A percentile compares a stretch with the other conserved stretches of the same genome.
Evolutionary conservation across 37 sponge, comb jelly and placozoan genomes (phyloP).

Genomic region (Hormiphora californensis): DNA sequence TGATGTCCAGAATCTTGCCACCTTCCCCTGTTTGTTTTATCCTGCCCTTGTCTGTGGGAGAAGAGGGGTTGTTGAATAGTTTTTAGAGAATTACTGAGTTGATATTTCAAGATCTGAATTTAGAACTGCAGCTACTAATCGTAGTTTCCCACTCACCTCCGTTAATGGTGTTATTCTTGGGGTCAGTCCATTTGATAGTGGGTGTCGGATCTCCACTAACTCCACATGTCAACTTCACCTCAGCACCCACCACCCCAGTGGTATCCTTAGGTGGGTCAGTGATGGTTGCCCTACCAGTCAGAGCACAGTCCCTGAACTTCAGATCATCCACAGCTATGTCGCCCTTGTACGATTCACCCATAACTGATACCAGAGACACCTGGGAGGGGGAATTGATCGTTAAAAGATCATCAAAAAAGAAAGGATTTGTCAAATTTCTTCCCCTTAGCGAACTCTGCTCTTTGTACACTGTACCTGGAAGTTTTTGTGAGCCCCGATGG

Average conservation of each 20-base stretch:
- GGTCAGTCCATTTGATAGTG: slow-evolving; percentile 38
- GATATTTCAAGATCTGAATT: background rate
- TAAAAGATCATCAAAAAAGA: too few species aligned
- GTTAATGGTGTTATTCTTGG: background rate
- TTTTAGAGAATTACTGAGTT: background rate
- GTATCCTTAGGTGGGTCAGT: slow-evolving; percentile 4
- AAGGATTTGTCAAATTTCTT: too few species aligned
- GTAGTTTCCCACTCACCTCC: background rate
- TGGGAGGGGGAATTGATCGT: background rate
- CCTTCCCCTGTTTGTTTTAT: background rate
- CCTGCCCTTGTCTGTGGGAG: background rate
- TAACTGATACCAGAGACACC: slow-evolving; percentile 34
- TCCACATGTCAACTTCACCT: slow-evolving; percentile 39
- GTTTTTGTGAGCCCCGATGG: slow-evolving; percentile 13
- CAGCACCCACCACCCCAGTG: background rate
- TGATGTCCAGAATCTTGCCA: slow-evolving; percentile 47
- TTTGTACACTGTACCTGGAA: too few species aligned
- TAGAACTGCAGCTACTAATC: background rate
- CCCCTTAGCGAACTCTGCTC: too few species aligned
- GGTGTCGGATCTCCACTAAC: slow-evolving; percentile 16
- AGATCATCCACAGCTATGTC: slow-evolving; percentile 46
- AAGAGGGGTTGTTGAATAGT: background rate
- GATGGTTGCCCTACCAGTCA: slow-evolving; percentile 28
- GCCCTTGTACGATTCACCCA: slow-evolving; percentile 45
- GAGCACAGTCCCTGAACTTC: slow-evolving; percentile 9